These are phyloP conservation scores for Coendou prehensilis DNA, from an alignment of 2,797 vertebrate genomes.

Conservation along the genomic window DNA sequence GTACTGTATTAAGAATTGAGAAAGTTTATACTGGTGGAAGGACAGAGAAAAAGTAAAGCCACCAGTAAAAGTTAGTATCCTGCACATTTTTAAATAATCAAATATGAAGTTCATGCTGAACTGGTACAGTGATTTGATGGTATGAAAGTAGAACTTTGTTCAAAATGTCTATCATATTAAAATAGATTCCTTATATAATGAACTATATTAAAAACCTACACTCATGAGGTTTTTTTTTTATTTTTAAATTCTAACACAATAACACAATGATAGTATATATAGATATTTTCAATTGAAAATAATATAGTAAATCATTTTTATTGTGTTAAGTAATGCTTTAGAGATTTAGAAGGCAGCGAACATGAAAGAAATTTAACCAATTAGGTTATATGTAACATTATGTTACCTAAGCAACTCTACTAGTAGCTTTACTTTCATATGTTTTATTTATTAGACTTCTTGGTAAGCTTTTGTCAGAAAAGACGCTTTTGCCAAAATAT, in stretches of 20 bases:
- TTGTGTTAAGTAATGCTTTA: neutral
- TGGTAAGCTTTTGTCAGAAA: neutral
- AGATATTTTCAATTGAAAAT: slow-evolving; percentile 21
- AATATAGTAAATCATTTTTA: neutral
- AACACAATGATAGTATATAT: neutral
- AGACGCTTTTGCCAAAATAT: neutral
- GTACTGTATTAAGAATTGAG: neutral
- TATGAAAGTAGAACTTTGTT: neutral
- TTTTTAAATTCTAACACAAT: neutral
- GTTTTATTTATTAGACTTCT: neutral
- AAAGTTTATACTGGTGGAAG: neutral
- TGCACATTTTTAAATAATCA: neutral
- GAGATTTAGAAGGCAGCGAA: neutral
- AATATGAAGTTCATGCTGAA: neutral
- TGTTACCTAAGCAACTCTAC: neutral
- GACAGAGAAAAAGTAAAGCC: neutral
- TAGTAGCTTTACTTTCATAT: neutral
- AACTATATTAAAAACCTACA: neutral
- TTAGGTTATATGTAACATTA: neutral
- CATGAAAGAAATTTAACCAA: neutral
- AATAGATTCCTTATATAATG: neutral
- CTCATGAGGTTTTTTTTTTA: neutral
- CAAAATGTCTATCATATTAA: neutral
- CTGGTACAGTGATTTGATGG: neutral
- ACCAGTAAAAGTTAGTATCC: neutral